Conservation (phyloP, 2,888 invertebrate species). For the Polia nebulosa region DNA sequence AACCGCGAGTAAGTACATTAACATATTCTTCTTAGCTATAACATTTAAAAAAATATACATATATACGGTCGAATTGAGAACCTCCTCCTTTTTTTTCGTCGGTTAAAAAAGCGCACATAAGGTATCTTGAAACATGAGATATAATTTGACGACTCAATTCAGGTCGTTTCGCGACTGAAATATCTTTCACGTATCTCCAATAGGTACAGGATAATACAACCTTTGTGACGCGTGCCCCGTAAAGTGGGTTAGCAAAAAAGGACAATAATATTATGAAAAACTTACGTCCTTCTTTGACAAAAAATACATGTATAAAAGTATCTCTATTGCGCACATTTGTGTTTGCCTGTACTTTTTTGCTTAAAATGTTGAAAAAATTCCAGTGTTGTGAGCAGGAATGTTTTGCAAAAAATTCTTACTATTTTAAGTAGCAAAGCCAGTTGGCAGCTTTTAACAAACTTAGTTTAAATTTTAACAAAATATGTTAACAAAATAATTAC, state of each 20-base stretch:
- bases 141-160: constrained; percentile 41
- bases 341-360: constrained; percentile 22
- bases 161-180: constrained; percentile 31
- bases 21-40: not conserved
- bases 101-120: not conserved
- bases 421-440: constrained; percentile 16
- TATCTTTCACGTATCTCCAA: constrained; percentile 39
- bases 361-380: constrained; percentile 28
- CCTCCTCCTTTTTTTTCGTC: too few species aligned
- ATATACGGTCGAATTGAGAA: too few species aligned
- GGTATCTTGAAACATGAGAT: constrained; percentile 11
- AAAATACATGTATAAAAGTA: constrained; percentile 21
- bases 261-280: constrained; percentile 51
- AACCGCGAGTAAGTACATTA: not conserved
- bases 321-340: constrained; percentile 20
- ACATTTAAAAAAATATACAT: too few species aligned
- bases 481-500: constrained; percentile 23
- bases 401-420: constrained; percentile 26
- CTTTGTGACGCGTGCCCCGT: constrained; percentile 41
- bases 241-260: constrained; percentile 55
- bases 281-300: constrained; percentile 36
- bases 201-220: constrained; percentile 43
- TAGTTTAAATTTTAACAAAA: constrained; percentile 33
- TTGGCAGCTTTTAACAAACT: constrained; percentile 28
- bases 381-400: constrained; percentile 15